Evolutionary conservation across 2,888 invertebrate species (phyloP).

Genomic region (Neuroscelio doddi): DNA sequence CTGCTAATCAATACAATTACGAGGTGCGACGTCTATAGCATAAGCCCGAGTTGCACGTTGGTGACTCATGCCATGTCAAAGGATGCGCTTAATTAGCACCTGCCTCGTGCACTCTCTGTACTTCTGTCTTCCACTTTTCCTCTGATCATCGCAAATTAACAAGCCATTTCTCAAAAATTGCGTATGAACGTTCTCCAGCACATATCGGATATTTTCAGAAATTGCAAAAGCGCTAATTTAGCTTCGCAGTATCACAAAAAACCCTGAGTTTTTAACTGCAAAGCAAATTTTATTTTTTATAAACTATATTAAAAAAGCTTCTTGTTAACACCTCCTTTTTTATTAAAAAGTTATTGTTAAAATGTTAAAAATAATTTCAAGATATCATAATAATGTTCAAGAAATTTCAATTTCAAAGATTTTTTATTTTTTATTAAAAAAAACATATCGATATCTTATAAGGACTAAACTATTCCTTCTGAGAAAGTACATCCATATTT

Average conservation of each 20-base stretch:
- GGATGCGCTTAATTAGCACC: slow-evolving; percentile 61
- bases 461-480: too few species aligned
- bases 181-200: slow-evolving; percentile 2
- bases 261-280: not conserved
- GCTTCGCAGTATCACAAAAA: not conserved
- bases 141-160: slow-evolving; percentile 15
- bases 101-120: slow-evolving; percentile 37
- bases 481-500: too few species aligned
- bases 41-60: slow-evolving; percentile 3
- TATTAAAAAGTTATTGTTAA: too few species aligned
- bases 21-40: slow-evolving; percentile 9
- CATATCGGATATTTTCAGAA: slow-evolving; percentile 13
- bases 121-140: slow-evolving; percentile 23
- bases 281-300: too few species aligned
- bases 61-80: slow-evolving; percentile 53
- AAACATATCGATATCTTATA: too few species aligned
- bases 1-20: slow-evolving; percentile 15
- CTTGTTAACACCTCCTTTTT: too few species aligned
- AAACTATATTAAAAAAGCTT: too few species aligned
- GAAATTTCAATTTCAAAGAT: too few species aligned
- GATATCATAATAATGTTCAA: too few species aligned
- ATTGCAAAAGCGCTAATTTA: not conserved
- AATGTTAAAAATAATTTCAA: too few species aligned
- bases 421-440: too few species aligned
- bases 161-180: slow-evolving; percentile 2